Base-by-base conservation (phyloP, 2,113 vertebrate genomes). In the Pangasianodon hypophthalmus region DNA sequence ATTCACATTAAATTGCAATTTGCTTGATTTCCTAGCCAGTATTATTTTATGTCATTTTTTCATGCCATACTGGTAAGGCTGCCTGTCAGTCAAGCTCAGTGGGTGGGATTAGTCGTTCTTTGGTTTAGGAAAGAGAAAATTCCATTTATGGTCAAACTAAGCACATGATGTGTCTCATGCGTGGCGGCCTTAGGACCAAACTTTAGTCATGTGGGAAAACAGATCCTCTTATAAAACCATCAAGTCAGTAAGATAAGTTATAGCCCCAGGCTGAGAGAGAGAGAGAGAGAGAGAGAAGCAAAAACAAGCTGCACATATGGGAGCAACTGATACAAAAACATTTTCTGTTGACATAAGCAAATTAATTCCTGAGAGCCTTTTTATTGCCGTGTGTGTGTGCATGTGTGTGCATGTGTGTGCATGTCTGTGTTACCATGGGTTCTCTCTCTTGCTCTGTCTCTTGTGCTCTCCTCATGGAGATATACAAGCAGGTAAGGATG, bases 401-500 rank as follows among this genome's bases (percentile, higher is more conserved):
- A 46, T 44, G 2, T 83, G 75, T 67, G 24, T 21, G 85, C 48
- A 79, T 32, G 3, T 89, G 84, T 19, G 16, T 9, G 75, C 48
- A 44, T 60, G 75, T 50, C 50, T 73, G 87, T 62, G 44, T 86
- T 84, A 90, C 84, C 88, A 56, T 16, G 4, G 6, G 10, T 11
- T 82, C 44, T 29, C 8, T 62, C 2, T 64, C 79, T 24, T 71
- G 54, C 4, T 81, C 44, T 52, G 54, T 62, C 4, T 56, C 80
- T 41, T 56, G 29, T 54, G 37, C 4, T 89, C 71, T 88, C 44
- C 41, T 84, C 73, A 67, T 88, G 32, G 46, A 60, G 54, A 88
- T 50, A 41, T 67, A 91, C 60, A 89, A 8, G 21, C 88, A 86
- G 81, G 88, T 52, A 11, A 90, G 24, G 58, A 88, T 13, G 21